These are phyloP conservation scores for Rhinogobius similis DNA, from an alignment of 2,113 vertebrate genomes.

Conservation along the genomic window DNA sequence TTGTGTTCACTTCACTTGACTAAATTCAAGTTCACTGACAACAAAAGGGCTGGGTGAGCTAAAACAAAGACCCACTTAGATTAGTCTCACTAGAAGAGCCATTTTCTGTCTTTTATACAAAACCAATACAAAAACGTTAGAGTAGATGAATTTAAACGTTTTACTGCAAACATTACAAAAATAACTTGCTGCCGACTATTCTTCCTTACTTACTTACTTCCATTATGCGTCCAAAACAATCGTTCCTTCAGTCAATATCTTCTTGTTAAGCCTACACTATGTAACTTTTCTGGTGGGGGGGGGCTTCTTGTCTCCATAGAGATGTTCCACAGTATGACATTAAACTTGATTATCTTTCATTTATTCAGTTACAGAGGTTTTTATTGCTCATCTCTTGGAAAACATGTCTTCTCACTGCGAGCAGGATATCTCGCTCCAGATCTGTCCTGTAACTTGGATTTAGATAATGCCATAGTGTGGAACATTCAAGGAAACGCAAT, in stretches of 20 bases:
- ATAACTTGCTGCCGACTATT: no score
- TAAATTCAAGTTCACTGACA: conserved; percentile 2
- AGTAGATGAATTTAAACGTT: not conserved
- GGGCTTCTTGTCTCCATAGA: not conserved
- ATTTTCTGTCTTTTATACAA: not conserved
- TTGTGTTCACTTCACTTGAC: not conserved
- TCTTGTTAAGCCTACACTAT: not conserved
- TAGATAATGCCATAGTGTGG: no score
- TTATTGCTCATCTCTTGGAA: no score
- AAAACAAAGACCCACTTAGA: not conserved
- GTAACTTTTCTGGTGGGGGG: not conserved
- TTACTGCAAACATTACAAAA: not conserved
- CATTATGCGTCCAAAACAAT: no score
- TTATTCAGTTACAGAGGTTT: no score
- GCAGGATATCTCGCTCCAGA: no score
- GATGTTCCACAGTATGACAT: not conserved
- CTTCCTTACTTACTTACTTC: no score
- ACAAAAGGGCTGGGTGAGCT: not conserved
- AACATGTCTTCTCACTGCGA: no score
- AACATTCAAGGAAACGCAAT: no score
- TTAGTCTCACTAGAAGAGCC: not conserved
- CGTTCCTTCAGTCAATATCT: no score
- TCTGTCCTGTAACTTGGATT: no score
- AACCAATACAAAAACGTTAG: not conserved
- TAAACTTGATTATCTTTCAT: not conserved